A percentile compares a stretch with the other conserved stretches of the same genome.
phyloP scores from a whole-genome alignment of 2,888 invertebrate genomes.

The Melipona bicolor region DNA sequence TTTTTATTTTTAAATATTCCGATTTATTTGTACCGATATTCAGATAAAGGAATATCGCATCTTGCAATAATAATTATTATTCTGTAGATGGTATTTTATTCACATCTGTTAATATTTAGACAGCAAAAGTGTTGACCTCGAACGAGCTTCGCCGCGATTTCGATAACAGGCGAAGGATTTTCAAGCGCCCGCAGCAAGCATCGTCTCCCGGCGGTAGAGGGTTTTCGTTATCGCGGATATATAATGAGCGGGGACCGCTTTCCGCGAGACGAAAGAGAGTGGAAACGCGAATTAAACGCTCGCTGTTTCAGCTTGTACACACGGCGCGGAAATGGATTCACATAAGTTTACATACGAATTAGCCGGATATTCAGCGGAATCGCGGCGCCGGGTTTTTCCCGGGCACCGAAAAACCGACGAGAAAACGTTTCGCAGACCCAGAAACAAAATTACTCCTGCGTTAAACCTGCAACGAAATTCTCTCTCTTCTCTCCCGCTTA shows the following conservation, averaged over 20 bases:
- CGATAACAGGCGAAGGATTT: conserved; percentile 20
- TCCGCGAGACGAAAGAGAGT: conserved; percentile 10
- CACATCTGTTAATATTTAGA: no score
- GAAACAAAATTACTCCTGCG: conserved; percentile 24
- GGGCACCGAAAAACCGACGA: neutral
- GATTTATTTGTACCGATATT: no score
- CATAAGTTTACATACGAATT: conserved; percentile 39
- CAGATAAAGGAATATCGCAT: no score
- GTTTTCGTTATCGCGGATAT: conserved; percentile 14
- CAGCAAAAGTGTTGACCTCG: no score
- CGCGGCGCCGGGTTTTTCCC: conserved; percentile 17
- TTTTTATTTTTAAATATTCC: no score
- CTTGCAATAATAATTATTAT: no score
- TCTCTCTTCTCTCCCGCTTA: neutral
- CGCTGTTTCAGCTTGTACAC: conserved; percentile 9
- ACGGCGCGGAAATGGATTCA: conserved; percentile 22
- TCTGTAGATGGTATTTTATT: no score
- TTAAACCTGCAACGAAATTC: conserved; percentile 28
- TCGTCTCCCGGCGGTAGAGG: neutral
- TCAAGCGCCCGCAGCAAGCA: neutral
- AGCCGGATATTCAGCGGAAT: conserved; percentile 33
- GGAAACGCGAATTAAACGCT: conserved; percentile 37
- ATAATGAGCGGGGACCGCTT: conserved; percentile 31
- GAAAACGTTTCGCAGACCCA: neutral
- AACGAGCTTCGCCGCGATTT: neutral